These are phyloP conservation scores for Microchirus variegatus DNA, from an alignment of 2,797 vertebrate species.

Conservation along the genomic window DNA sequence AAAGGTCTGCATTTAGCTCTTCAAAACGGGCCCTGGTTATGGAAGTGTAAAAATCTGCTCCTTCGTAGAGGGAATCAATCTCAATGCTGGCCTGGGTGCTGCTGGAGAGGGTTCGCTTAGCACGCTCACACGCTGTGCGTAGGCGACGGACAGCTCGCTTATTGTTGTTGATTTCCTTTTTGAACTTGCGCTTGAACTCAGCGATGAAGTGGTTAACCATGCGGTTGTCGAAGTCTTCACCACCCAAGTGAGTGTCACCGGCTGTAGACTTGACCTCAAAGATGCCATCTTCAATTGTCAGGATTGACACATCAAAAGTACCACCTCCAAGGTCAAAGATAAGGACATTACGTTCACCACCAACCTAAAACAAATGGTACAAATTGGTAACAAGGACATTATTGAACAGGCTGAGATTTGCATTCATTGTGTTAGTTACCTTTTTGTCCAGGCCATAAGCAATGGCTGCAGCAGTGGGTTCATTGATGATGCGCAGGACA, in stretches of 20 bases:
- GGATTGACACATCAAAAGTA: slow-evolving; percentile 85
- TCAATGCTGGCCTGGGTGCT: slow-evolving; percentile 87
- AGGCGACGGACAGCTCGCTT: slow-evolving; percentile 86
- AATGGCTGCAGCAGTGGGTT: slow-evolving; percentile 92
- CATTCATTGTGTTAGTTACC: slow-evolving; percentile 54
- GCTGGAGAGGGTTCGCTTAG: slow-evolving; percentile 86
- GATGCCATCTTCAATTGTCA: slow-evolving; percentile 87
- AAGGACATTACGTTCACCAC: slow-evolving; percentile 83
- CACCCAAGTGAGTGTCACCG: slow-evolving; percentile 85
- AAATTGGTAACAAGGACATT: slow-evolving; percentile 2
- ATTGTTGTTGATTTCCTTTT: slow-evolving; percentile 84
- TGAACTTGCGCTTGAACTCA: slow-evolving; percentile 87
- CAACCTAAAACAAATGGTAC: slow-evolving; percentile 68
- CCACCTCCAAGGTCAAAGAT: slow-evolving; percentile 87
- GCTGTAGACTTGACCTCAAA: slow-evolving; percentile 87
- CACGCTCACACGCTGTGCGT: slow-evolving; percentile 85
- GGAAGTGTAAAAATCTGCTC: slow-evolving; percentile 86
- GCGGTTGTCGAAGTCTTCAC: slow-evolving; percentile 86
- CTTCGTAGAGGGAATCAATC: slow-evolving; percentile 85
- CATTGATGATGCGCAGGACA: slow-evolving; percentile 91
- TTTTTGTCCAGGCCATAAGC: slow-evolving; percentile 91
- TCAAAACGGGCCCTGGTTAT: slow-evolving; percentile 86
- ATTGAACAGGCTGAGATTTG: neutral
- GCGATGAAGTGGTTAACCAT: slow-evolving; percentile 87
- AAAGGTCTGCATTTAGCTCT: slow-evolving; percentile 86